Evolutionary conservation across 2,113 vertebrate genomes (phyloP), one percentile per base, ranked within the genome.

Genomic region (Oryzias celebensis): DNA sequence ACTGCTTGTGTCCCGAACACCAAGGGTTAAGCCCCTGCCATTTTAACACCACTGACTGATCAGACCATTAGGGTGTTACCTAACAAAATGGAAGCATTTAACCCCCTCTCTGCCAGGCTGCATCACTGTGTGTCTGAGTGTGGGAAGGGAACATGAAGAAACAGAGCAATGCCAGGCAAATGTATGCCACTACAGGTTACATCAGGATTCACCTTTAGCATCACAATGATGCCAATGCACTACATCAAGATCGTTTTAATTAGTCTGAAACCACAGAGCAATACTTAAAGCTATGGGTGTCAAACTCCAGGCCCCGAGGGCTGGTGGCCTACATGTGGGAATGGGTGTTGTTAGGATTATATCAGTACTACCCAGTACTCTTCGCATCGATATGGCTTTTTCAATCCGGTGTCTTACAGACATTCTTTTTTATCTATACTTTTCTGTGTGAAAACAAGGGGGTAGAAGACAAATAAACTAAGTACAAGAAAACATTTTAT

Each of bases 11-110:
- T 72, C 69, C 73, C 54, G 92, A 83, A 84, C 87, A 82, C 72
- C 85, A 94, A 94, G 94, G 93, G 94, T 95, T 95, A 95, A 89
- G 89, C 82, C 85, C 85, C 94, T 94, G 93, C 94, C 95, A 95
- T 95, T 95, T 96, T 94, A 93, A 93, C 92, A 89, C 91, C 93
- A 95, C 91, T 94, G 92, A 90, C 92, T 79, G 93, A 94, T 90
- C 86, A 93, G 94, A 92, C 94, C 93, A 93, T 93, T 82, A 94
- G 94, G 91, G 94, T 93, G 92, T 94, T 94, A 93, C 92, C 92
- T 93, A 95, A 95, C 93, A 94, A 96, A 96, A 96, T 94, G 93
- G 93, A 93, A 94, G 93, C 83, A 82, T 86, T 96, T 95, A 96
- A 95, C 94, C 90, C 93, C 92, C 92, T 80, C 74, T 88, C 87